Evolutionary conservation across 2,888 invertebrate genomes (phyloP), one percentile per base, ranked within the genome.

Genomic region (Heliconius ismenius): DNA sequence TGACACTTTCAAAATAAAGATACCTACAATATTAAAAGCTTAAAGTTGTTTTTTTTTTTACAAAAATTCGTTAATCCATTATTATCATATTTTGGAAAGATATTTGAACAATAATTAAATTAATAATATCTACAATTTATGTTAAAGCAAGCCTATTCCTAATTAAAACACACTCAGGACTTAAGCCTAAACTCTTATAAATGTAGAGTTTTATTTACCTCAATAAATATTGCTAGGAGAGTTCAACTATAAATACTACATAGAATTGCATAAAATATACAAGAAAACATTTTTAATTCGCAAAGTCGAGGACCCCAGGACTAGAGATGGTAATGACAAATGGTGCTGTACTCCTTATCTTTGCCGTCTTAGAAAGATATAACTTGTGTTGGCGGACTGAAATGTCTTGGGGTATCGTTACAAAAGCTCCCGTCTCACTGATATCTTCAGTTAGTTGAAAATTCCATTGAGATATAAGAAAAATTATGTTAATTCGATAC

Each of bases 301-400:
- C 58, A 73, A 62, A 36, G 26, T 43, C 36, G 62, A 26, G 62
- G n/a, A 67, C 32, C 43, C 24, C 64, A 69, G 60, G 85, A 84
- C 83, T 84, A 84, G 87, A 86, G 88, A 88, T 88, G 87, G 85
- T 89, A 88, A 92, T 91, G 90, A 91, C 88, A 91, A 91, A 91
- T 89, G 85, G 65, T 39, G 72, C 83, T 84, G 81, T 86, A 85
- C 86, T 87, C 86, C 86, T 89, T 90, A 90, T 90, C 90, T 85
- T 83, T 82, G 83, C 83, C 83, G 83, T 85, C 86, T 83, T 83
- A 84, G 84, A 79, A 75, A 86, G 88, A 86, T 88, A 88, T 88
- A 87, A 88, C 86, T 87, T 86, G 88, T 87, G 86, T 87, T 84
- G 80, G 85, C 83, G 84, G 82, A 87, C 86, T 88, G 83, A 88